These are phyloP conservation scores for Cataglyphis cursor DNA, from an alignment of 2,888 invertebrate species.

Conservation along the genomic window DNA sequence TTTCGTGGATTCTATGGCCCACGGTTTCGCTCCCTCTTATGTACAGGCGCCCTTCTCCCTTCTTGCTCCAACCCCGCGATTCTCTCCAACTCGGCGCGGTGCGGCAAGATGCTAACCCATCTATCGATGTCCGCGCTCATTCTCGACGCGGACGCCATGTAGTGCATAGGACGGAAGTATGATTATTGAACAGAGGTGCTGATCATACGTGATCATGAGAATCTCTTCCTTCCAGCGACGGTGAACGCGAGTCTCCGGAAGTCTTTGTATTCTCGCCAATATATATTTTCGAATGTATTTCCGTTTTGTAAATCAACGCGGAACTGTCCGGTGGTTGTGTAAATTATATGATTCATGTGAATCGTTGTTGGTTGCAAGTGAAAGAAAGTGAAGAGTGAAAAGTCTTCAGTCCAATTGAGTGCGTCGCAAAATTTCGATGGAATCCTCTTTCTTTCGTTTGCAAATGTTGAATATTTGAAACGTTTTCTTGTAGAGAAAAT, in stretches of 20 bases:
- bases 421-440: background rate
- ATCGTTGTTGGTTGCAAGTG: background rate
- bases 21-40: conserved; percentile 28
- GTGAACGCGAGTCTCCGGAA: conserved; percentile 49
- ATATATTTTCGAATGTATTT: conserved; percentile 10
- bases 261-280: background rate
- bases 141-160: conserved; percentile 85
- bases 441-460: background rate
- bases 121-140: conserved; percentile 84
- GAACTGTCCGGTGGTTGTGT: background rate
- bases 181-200: conserved; percentile 61
- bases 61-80: conserved; percentile 63
- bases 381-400: conserved; percentile 17
- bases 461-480: background rate
- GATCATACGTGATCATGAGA: conserved; percentile 37
- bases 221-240: conserved; percentile 1
- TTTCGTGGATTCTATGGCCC: conserved; percentile 31
- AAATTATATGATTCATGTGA: background rate
- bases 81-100: conserved; percentile 51
- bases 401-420: background rate
- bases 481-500: background rate
- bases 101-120: conserved; percentile 80
- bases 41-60: conserved; percentile 73
- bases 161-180: conserved; percentile 83
- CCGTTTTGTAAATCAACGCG: conserved; percentile 12